Evolutionary conservation across 2,797 vertebrate species (phyloP).

Genomic region (Acomys russatus): DNA sequence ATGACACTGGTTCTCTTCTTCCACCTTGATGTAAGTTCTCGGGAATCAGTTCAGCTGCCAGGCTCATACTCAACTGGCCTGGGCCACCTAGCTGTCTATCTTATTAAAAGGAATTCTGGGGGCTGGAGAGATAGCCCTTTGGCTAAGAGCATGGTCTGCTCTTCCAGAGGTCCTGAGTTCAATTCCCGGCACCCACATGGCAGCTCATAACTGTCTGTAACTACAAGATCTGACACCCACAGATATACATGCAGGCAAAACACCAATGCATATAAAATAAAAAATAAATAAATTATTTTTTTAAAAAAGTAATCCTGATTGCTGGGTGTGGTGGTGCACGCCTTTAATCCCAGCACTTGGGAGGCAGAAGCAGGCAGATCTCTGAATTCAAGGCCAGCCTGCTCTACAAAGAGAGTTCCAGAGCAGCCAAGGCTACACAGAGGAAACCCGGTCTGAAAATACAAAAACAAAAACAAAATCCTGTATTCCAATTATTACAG

Average conservation of each 20-base stretch:
- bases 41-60: background rate
- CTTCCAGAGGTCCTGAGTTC: too few relatives aligned
- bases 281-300: too few relatives aligned
- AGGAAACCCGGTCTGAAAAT: background rate
- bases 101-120: constrained; percentile 49
- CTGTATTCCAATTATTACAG: background rate
- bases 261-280: too few relatives aligned
- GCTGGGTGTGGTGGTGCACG: background rate
- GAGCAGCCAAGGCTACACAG: background rate
- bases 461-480: background rate
- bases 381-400: background rate
- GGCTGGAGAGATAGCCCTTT: too few relatives aligned
- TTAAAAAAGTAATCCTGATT: background rate
- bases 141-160: too few relatives aligned
- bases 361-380: background rate
- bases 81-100: too few relatives aligned
- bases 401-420: background rate
- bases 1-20: background rate
- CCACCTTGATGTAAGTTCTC: background rate
- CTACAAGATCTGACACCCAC: too few relatives aligned
- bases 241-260: too few relatives aligned
- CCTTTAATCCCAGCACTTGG: background rate
- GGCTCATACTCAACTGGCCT: background rate
- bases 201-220: too few relatives aligned
- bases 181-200: too few relatives aligned